phyloP scores from a whole-genome alignment of 2,888 invertebrate species.

The Hirtodrosophila cameraria region DNA sequence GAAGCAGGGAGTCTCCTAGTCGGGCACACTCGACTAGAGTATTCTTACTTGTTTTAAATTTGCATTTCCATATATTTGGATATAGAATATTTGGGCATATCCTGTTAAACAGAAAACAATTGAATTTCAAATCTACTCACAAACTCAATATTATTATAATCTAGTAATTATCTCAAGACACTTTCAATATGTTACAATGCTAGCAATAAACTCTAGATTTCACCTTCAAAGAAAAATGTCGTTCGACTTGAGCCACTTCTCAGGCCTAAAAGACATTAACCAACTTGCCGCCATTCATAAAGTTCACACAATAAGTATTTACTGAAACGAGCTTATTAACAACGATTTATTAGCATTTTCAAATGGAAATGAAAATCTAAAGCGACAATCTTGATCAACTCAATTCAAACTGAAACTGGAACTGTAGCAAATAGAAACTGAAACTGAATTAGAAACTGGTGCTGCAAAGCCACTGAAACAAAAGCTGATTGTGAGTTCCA shows the following conservation, averaged over 20 bases:
- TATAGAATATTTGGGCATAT: no score
- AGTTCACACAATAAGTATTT: conserved; percentile 58
- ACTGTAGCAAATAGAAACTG: conserved; percentile 30
- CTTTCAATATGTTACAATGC: conserved; percentile 2
- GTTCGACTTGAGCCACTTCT: conserved; percentile 50
- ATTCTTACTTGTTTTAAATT: no score
- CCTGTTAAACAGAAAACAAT: no score
- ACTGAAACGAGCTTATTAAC: conserved; percentile 61
- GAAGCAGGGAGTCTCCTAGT: no score
- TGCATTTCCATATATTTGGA: no score
- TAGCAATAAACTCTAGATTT: conserved; percentile 30
- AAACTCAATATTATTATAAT: background rate
- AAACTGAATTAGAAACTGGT: conserved; percentile 30
- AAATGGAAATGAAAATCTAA: conserved; percentile 67
- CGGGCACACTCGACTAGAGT: no score
- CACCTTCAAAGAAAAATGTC: conserved; percentile 47
- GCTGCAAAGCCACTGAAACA: conserved; percentile 28
- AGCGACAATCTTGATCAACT: conserved; percentile 67
- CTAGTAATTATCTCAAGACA: background rate
- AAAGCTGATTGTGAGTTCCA: conserved; percentile 41
- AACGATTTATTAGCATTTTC: conserved; percentile 64
- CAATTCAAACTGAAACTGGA: conserved; percentile 28
- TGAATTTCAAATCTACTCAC: background rate
- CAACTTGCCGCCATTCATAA: conserved; percentile 34
- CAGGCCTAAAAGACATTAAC: conserved; percentile 29